Evolutionary conservation across 2,797 vertebrate species (phyloP).

Genomic region (Xenopus petersii): DNA sequence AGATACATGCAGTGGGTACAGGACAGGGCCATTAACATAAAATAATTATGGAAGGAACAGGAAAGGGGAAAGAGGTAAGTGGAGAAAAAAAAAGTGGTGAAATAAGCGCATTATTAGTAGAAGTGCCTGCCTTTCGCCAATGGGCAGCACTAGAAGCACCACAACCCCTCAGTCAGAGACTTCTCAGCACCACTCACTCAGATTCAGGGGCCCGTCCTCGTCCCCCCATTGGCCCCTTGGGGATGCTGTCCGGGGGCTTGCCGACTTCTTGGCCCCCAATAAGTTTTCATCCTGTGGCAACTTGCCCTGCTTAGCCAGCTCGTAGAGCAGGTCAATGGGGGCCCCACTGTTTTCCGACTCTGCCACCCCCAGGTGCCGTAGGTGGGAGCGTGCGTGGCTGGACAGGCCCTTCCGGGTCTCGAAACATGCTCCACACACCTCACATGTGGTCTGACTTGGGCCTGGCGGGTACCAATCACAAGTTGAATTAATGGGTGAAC

Average conservation of each 20-base stretch:
- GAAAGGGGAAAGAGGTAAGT: not conserved
- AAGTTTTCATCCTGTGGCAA: conserved; percentile 32
- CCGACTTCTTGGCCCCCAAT: conserved; percentile 64
- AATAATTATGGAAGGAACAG: not conserved
- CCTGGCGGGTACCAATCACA: conserved; percentile 40
- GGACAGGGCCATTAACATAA: not conserved
- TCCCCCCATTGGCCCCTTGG: conserved; percentile 86
- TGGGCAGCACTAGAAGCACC: conserved; percentile 15
- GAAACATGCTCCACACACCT: conserved; percentile 82
- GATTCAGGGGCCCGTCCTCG: conserved; percentile 88
- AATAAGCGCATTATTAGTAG: conserved; percentile 21
- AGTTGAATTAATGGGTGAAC: conserved; percentile 17
- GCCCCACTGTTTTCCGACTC: conserved; percentile 84
- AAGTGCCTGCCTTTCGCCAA: conserved; percentile 24
- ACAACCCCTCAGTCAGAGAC: conserved; percentile 35
- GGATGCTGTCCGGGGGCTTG: conserved; percentile 63
- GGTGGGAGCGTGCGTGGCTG: conserved; percentile 86
- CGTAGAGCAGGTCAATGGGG: conserved; percentile 83
- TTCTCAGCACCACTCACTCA: conserved; percentile 76
- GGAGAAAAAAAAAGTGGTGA: not conserved
- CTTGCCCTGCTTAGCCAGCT: conserved; percentile 78
- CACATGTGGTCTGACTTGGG: conserved; percentile 66
- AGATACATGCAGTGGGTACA: not conserved
- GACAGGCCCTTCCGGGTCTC: conserved; percentile 84
- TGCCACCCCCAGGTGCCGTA: conserved; percentile 82